Conservation (phyloP, 2,113 vertebrate genomes). For the Lota lota region DNA sequence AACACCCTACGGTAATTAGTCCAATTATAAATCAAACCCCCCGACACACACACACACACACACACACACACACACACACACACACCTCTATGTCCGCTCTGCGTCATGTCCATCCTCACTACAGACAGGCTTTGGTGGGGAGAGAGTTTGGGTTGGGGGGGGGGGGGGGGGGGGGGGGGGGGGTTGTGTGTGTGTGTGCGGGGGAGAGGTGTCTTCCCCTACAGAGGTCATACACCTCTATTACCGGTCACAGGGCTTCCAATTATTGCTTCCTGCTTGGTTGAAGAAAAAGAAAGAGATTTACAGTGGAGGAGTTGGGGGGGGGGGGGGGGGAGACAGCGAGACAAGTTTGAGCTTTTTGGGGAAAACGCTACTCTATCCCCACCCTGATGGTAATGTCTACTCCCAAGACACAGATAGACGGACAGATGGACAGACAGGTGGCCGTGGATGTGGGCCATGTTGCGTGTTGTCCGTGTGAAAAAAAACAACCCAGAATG, state of each 20-base stretch:
- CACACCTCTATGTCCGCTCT: background rate
- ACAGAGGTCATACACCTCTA: conserved; percentile 14
- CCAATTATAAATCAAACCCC: too few species aligned
- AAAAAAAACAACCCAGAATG: too few species aligned
- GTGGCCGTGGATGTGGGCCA: background rate
- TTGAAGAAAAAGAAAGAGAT: background rate
- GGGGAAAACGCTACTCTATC: too few species aligned
- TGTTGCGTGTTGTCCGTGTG: too few species aligned
- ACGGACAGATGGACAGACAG: background rate
- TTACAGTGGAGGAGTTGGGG: background rate
- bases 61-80: background rate
- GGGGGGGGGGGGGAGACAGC: background rate
- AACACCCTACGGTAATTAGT: too few species aligned
- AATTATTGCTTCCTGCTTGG: conserved; percentile 13
- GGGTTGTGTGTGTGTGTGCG: background rate
- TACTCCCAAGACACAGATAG: background rate
- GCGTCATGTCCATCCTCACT: background rate
- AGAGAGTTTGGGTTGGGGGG: background rate
- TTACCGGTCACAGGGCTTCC: conserved; percentile 21
- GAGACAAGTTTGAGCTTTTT: too few species aligned
- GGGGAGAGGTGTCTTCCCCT: background rate
- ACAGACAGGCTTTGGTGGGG: background rate
- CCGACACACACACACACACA: background rate
- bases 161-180: background rate
- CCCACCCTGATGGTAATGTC: background rate